Conservation (phyloP, 2,113 vertebrate species). For the Geococcyx californianus region DNA sequence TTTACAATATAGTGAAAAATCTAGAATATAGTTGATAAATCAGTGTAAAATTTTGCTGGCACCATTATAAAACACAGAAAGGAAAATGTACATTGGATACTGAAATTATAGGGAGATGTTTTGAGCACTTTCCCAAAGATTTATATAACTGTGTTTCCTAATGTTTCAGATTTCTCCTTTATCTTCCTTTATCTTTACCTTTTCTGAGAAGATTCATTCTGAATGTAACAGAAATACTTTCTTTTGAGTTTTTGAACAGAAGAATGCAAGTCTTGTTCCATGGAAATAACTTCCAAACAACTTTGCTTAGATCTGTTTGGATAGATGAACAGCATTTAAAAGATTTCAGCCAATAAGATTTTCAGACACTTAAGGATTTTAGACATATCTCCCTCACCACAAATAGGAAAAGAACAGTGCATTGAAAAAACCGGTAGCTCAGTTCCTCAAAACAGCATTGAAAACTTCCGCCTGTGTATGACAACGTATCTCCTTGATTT, state of each 20-base stretch:
- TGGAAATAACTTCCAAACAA: background rate
- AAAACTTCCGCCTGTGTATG: background rate
- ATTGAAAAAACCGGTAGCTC: background rate
- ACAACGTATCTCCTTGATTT: background rate
- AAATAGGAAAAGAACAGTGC: background rate
- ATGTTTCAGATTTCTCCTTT: background rate
- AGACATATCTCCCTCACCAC: background rate
- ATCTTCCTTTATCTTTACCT: background rate
- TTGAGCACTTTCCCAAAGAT: background rate
- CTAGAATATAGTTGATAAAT: too few species aligned
- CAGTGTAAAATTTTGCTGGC: background rate
- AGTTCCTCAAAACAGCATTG: background rate
- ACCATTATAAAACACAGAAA: background rate
- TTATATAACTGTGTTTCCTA: background rate
- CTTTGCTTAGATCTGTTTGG: background rate
- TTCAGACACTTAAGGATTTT: background rate
- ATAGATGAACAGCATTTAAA: background rate
- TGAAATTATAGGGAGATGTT: background rate
- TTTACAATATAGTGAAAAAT: background rate
- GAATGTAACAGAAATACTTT: slow-evolving; percentile 1
- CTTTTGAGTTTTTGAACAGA: background rate
- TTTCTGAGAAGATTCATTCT: background rate
- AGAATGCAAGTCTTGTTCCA: background rate
- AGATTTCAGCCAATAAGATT: background rate
- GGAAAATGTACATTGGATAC: background rate